Evolutionary conservation across 2,888 invertebrate genomes (phyloP), one percentile per base, ranked within the genome.

Genomic region (Euplexia lucipara): DNA sequence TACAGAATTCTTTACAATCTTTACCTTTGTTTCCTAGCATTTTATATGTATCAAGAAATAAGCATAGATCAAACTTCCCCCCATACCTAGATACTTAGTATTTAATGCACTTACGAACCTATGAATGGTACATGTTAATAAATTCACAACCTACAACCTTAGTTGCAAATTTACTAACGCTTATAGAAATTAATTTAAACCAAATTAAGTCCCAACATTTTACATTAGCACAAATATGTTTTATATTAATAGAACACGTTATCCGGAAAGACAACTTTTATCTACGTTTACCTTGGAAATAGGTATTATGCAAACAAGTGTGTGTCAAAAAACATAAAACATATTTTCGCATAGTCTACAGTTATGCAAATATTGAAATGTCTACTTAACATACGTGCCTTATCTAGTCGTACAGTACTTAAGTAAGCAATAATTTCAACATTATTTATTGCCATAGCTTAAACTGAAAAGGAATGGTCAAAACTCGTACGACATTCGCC

Each of bases 321-420:
- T 37, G 66, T 52, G 42, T 53, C 5, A 49, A 62, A 54, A 69
- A 51, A 14, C 16, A n/a, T 49, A 20, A 39, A 68, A 54, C n/a
- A 39, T 51, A 39, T 54, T 41, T 62, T 57, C 22, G 47, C 37
- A 57, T 26, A n/a, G n/a, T n/a, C n/a, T n/a, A 49, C 69, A 41
- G 62, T 63, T 63, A 70, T 32, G 16, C 22, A 56, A 70, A 70
- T 56, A 57, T 34, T 42, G 26, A 35, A 34, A 49, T 48, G 2
- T 22, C 3, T 34, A 64, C 10, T 18, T 14, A n/a, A n/a, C 9
- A 20, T 26, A 64, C 65, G 70, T 70, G 71, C 53, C 49, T 49
- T 44, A 70, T 70, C 66, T 70, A n/a, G 16, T 41, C 26, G 8
- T 39, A 20, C n/a, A 39, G 3, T 34, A 39, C 26, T 26, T 26